Evolutionary conservation across 2,797 vertebrate species (phyloP), one percentile per base, ranked within the genome.

Genomic region (Pseudochaenichthys georgianus): DNA sequence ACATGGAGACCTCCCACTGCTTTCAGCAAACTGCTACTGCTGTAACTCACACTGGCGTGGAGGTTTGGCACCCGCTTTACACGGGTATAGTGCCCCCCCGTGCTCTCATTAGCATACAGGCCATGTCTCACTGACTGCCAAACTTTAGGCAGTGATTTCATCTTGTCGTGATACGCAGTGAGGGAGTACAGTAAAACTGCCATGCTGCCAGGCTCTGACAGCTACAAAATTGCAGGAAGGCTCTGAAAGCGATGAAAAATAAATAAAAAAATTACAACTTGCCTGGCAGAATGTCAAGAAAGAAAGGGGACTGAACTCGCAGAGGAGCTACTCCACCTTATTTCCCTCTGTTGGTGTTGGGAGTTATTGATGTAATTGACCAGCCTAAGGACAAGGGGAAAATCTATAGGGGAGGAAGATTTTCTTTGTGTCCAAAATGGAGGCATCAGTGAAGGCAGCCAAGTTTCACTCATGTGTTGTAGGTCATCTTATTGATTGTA

Each of bases 401-500:
- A 87, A 90, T 91, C 90, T 88, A 92, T 91, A 83, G 71, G 48
- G 55, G 75, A 77, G 73, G 73, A 88, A 83, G 81, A 77, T 87
- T 92, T 89, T 88, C 75, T 82, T 84, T 89, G 87, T 81, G 64
- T 85, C 75, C 72, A 83, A 91, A 95, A 88, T 90, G 78, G 85
- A 92, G 81, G 88, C 85, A 87, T 82, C 85, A 81, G 89, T 60
- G 57, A 71, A 87, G 83, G 84, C 71, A 83, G 92, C 87, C 90
- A 92, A 90, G 82, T 91, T 94, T 71, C 84, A 73, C 86, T 91
- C 80, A 80, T 89, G 88, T 89, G 87, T 84, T 91, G 81, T 87
- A 89, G 88, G 91, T 91, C 91, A 94, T 91, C 80, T 58, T 88
- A 88, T 94, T 92, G 90, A 94, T 94, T 91, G 87, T 76, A 81